These are phyloP conservation scores for Campylorhamphus procurvoides DNA, from an alignment of 2,113 vertebrate species.

Conservation along the genomic window DNA sequence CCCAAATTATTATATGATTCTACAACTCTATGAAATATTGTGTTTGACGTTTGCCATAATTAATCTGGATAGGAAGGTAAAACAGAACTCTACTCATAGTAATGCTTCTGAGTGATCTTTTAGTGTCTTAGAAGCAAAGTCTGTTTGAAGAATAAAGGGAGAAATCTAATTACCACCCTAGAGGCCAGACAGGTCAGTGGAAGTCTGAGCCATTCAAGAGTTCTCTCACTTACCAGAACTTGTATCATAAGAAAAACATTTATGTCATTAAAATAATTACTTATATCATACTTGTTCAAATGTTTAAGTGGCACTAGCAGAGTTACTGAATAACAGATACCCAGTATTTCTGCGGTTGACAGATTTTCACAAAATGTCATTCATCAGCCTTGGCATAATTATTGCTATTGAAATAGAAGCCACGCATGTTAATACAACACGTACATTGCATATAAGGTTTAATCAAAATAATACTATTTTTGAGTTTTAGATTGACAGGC, in stretches of 20 bases:
- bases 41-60: not conserved
- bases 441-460: not conserved
- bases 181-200: not conserved
- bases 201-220: not conserved
- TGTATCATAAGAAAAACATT: not conserved
- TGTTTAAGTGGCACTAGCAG: not conserved
- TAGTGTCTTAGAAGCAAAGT: not conserved
- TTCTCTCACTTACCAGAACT: not conserved
- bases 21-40: not conserved
- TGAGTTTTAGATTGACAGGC: not conserved
- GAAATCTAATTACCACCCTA: not conserved
- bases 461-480: not conserved
- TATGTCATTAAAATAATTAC: not conserved
- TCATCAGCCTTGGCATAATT: not conserved
- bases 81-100: not conserved
- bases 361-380: not conserved
- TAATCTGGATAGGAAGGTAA: not conserved
- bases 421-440: not conserved
- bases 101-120: not conserved
- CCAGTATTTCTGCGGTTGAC: not conserved
- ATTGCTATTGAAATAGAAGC: not conserved
- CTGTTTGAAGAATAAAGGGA: not conserved
- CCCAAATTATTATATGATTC: not conserved
- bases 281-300: not conserved
- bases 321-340: not conserved